Percentiles rank a stretch among this genome's conserved stretches.
phyloP scores from a whole-genome alignment of 2,888 invertebrate species.

The Carterocephalus palaemon region DNA sequence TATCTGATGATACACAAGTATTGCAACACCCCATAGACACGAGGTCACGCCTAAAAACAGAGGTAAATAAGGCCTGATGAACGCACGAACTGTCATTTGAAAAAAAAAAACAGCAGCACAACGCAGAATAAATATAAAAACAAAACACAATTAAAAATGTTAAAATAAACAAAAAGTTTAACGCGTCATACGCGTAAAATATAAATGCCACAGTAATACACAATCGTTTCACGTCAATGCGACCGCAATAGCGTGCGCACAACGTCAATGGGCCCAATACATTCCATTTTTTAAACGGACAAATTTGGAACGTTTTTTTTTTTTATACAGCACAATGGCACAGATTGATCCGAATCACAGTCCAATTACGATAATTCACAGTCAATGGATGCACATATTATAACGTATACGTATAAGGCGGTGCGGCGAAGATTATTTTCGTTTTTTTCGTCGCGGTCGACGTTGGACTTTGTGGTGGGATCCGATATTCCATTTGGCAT shows the following conservation, averaged over 20 bases:
- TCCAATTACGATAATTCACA: conserved; percentile 56
- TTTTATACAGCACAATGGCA: conserved; percentile 32
- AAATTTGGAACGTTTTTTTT: conserved; percentile 14
- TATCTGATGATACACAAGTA: conserved; percentile 68
- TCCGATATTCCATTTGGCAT: conserved; percentile 65
- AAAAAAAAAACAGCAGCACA: conserved; percentile 45
- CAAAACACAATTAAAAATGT: conserved; percentile 34
- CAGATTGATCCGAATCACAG: conserved; percentile 54
- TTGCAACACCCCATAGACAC: conserved; percentile 89
- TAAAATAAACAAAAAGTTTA: conserved; percentile 37
- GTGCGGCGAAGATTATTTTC: conserved; percentile 57
- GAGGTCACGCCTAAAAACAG: conserved; percentile 93
- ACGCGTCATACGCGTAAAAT: conserved; percentile 49
- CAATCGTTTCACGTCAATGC: conserved; percentile 46
- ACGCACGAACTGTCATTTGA: conserved; percentile 72
- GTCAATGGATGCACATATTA: conserved; percentile 27
- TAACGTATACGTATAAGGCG: conserved; percentile 22
- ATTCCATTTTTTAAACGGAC: conserved; percentile 23
- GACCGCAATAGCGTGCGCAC: conserved; percentile 24
- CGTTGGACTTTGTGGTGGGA: conserved; percentile 75
- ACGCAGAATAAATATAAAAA: conserved; percentile 42
- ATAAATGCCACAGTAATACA: conserved; percentile 71
- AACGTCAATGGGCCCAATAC: conserved; percentile 34
- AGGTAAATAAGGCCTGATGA: conserved; percentile 83
- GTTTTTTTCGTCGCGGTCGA: conserved; percentile 78